A percentile compares a stretch with the other conserved stretches of the same genome.
Conservation (phyloP, 2,797 vertebrate species). For the Kryptopterus vitreolus region DNA sequence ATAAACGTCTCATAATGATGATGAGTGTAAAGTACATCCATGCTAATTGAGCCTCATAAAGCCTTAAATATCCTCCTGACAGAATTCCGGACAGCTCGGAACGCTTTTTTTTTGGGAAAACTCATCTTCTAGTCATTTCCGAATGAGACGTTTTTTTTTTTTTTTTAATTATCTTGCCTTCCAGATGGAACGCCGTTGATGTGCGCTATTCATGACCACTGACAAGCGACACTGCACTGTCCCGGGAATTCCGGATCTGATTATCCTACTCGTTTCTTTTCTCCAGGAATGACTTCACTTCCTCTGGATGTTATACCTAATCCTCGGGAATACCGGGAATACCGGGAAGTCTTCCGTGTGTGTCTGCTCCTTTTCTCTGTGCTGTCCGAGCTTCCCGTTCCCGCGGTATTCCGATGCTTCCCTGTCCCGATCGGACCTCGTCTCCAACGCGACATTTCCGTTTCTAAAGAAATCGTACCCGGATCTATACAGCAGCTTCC, state of each 20-base stretch:
- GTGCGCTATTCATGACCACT: background rate
- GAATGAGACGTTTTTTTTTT: too few species aligned
- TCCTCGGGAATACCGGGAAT: too few species aligned
- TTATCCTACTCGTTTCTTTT: background rate
- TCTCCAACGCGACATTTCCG: constrained; percentile 32
- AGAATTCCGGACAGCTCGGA: background rate
- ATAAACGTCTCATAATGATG: background rate
- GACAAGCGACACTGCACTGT: too few species aligned
- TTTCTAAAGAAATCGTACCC: constrained; percentile 3
- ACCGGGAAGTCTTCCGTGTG: too few species aligned
- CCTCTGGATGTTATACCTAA: too few species aligned
- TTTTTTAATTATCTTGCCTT: background rate
- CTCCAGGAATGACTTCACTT: background rate
- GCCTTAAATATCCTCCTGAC: constrained; percentile 16
- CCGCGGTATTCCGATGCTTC: background rate
- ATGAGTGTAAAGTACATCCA: background rate
- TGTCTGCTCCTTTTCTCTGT: background rate
- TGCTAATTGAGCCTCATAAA: constrained; percentile 2
- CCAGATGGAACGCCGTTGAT: constrained; percentile 13
- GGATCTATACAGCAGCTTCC: background rate
- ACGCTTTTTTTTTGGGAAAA: background rate
- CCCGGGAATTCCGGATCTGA: background rate
- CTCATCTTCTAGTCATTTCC: background rate
- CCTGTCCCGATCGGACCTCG: background rate
- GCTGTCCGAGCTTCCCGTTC: too few species aligned